Evolutionary conservation across 2,797 vertebrate genomes (phyloP).

Genomic region (Scomberomorus guttatus): DNA sequence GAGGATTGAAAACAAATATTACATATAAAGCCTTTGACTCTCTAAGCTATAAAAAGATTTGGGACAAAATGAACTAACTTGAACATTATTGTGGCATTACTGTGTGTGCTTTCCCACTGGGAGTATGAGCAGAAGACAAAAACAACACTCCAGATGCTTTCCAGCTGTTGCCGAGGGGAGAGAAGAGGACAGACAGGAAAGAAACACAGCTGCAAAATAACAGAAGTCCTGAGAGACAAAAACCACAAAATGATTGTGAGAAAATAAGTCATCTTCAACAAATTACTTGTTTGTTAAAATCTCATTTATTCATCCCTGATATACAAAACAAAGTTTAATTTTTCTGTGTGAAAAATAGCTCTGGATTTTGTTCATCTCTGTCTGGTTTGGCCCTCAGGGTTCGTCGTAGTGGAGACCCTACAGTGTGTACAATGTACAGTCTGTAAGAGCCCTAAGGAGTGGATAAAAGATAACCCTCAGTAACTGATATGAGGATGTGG

Average conservation of each 20-base stretch:
- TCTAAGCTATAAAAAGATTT: slow-evolving; percentile 16
- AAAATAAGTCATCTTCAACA: slow-evolving; percentile 12
- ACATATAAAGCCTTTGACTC: not conserved
- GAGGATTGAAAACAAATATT: not conserved
- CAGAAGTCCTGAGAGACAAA: not conserved
- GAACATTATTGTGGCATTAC: slow-evolving; percentile 7
- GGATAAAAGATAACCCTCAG: slow-evolving; percentile 45
- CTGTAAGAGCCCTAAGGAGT: slow-evolving; percentile 45
- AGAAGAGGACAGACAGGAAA: not conserved
- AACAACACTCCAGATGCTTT: slow-evolving; percentile 48
- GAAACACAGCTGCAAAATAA: slow-evolving; percentile 29
- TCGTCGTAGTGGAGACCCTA: slow-evolving; percentile 35
- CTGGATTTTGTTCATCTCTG: slow-evolving; percentile 68
- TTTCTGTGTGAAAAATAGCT: slow-evolving; percentile 79
- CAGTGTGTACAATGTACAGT: slow-evolving; percentile 50
- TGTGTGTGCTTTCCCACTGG: slow-evolving; percentile 21
- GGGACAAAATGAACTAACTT: slow-evolving; percentile 28
- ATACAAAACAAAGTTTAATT: slow-evolving; percentile 78
- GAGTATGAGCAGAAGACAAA: slow-evolving; percentile 36
- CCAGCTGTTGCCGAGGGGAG: slow-evolving; percentile 42
- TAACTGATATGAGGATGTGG: slow-evolving; percentile 45
- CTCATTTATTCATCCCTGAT: slow-evolving; percentile 82
- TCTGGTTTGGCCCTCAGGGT: slow-evolving; percentile 57
- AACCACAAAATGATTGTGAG: not conserved
- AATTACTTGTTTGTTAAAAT: slow-evolving; percentile 78